Percentiles rank a stretch among this genome's conserved stretches.
Evolutionary conservation across 2,797 vertebrate genomes (phyloP).

Genomic region (Cephalopachus bancanus): DNA sequence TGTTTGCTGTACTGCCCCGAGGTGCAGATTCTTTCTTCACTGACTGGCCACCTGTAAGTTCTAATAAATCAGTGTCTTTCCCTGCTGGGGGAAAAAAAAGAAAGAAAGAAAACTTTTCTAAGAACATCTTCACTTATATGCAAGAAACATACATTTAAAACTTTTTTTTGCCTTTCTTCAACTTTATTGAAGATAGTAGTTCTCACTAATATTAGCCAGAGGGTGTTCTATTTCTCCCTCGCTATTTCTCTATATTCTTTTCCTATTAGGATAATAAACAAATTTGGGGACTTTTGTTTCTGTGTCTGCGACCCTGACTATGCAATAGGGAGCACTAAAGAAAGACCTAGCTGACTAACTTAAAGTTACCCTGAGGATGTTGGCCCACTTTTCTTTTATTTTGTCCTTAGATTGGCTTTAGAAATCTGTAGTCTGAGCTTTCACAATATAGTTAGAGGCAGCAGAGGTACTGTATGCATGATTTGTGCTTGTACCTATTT

Average conservation of each 20-base stretch:
- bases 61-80: too few relatives aligned
- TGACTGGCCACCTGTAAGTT: too few relatives aligned
- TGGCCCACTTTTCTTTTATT: constrained; percentile 53
- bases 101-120: neutral
- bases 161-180: constrained; percentile 49
- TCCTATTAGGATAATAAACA: constrained; percentile 75
- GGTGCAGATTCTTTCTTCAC: too few relatives aligned
- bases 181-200: constrained; percentile 37
- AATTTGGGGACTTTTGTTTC: constrained; percentile 74
- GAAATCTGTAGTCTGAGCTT: neutral
- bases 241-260: constrained; percentile 66
- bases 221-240: constrained; percentile 57
- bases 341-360: constrained; percentile 21
- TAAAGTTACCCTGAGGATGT: constrained; percentile 57
- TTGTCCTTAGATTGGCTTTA: constrained; percentile 66
- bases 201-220: constrained; percentile 60
- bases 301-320: constrained; percentile 35
- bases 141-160: constrained; percentile 59
- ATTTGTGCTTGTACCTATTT: constrained; percentile 78
- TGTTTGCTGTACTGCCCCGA: too few relatives aligned
- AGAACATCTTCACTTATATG: constrained; percentile 26
- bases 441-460: constrained; percentile 54
- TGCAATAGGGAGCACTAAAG: neutral
- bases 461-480: constrained; percentile 31
- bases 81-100: too few relatives aligned